These are phyloP conservation scores for Tadarida brasiliensis DNA, from an alignment of 2,797 vertebrate species.

Conservation along the genomic window DNA sequence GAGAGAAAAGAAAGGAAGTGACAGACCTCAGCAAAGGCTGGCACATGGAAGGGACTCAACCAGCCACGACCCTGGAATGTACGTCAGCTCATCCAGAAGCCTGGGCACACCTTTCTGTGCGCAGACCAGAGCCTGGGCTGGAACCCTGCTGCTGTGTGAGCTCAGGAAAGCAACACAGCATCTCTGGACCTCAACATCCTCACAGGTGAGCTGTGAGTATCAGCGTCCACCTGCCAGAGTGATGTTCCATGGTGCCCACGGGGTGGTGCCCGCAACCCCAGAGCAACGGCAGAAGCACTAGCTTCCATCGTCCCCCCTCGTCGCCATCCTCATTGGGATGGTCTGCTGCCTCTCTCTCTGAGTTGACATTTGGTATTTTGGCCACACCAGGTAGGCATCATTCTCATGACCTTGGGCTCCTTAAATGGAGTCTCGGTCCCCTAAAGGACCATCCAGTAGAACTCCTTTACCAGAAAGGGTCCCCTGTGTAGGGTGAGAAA, in stretches of 20 bases:
- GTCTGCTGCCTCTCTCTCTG: not conserved
- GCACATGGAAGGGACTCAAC: not conserved
- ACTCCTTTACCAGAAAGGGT: not conserved
- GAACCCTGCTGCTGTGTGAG: not conserved
- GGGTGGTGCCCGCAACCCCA: accelerated
- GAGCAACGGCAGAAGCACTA: not conserved
- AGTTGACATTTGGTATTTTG: not conserved
- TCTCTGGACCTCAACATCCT: not conserved
- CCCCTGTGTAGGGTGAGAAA: not conserved
- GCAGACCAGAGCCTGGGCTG: not conserved
- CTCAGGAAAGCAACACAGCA: too few species aligned
- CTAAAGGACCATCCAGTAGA: too few species aligned
- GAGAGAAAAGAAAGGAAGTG: not conserved
- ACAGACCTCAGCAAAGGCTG: not conserved
- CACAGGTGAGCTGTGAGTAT: not conserved
- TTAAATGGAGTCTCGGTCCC: not conserved
- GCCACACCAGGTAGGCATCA: not conserved
- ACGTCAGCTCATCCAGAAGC: not conserved
- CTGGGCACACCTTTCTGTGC: accelerated
- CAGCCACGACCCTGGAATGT: accelerated
- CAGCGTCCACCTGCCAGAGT: too few species aligned
- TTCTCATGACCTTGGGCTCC: not conserved
- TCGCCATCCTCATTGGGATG: not conserved
- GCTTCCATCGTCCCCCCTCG: not conserved
- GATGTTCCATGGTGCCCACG: not conserved